Base-by-base conservation (phyloP, 2,113 vertebrate species). In the Synchiropus splendidus region DNA sequence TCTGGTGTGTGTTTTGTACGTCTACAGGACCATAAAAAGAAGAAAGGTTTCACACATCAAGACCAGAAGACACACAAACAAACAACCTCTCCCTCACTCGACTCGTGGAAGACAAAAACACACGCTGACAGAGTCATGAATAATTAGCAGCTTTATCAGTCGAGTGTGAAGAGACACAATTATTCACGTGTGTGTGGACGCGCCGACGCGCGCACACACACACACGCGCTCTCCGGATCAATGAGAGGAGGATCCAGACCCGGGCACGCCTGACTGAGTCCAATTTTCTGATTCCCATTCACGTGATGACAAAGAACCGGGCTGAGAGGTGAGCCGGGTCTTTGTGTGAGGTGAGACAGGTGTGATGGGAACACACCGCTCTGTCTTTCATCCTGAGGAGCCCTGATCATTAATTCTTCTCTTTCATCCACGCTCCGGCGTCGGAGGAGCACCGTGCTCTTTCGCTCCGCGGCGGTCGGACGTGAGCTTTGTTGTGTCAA, bases 81-180 rank as follows among this genome's bases (percentile, higher is more conserved):
- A 27, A 27, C 21, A 27, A 27, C 4, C 21, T 4, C 8, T 4
- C 8, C 4, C 21, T 5, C 21, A 27, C 21, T 27, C 21, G 21
- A 27, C 21, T 27, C 4, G 21, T 8, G 4, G 36, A 34, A 9
- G 3, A 51, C 18, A 35, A 45, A n/a, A 33, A 65, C 37, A 39
- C 37, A 39, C 31, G 40, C 38, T 49, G 52, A 43, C 48, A 61
- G 53, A 61, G 61, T 63, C 61, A 51, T 33, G 69, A 48, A 70
- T 71, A 75, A 77, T 73, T 62, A 73, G 56, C 59, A 56, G 59
- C 41, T 75, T 73, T 67, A 73, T 75, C 77, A 71, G 49, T 48
- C 69, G 58, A 57, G 61, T 67, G 74, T 64, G 69, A 71, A 69
- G 66, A 71, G 64, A 60, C 41, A 18, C 2, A 36, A 52, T 63